Evolutionary conservation across 2,797 vertebrate species (phyloP).

Genomic region (Parauchenoglanis punctatus): DNA sequence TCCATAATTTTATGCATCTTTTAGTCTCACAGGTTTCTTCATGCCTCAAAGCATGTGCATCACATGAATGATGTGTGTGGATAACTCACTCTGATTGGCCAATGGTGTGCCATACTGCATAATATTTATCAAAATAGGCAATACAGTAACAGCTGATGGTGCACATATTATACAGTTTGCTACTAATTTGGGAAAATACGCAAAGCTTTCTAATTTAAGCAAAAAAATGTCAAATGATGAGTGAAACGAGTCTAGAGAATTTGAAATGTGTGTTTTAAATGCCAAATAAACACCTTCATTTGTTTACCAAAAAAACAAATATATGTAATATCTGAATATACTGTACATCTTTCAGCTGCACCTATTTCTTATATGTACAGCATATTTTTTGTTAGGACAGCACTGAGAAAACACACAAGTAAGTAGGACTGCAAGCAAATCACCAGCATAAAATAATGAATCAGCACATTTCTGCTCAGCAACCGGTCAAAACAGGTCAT

Average conservation of each 20-base stretch:
- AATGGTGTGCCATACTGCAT: background rate
- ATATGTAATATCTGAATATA: background rate
- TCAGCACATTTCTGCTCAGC: constrained; percentile 3
- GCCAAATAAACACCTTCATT: background rate
- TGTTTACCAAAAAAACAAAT: background rate
- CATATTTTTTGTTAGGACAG: background rate
- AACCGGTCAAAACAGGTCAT: background rate
- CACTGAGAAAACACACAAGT: background rate
- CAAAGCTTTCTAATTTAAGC: background rate
- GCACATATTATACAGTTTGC: background rate
- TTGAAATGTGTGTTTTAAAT: background rate
- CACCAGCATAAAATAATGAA: background rate
- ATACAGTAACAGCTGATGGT: background rate
- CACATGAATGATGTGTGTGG: background rate
- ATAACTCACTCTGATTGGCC: background rate
- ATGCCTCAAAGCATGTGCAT: no score
- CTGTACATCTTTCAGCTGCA: background rate
- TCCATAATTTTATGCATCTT: background rate
- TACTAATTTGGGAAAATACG: background rate
- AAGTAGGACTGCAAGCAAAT: background rate
- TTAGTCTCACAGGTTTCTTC: background rate
- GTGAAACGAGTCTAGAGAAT: background rate
- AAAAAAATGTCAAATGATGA: background rate
- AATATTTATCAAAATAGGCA: background rate
- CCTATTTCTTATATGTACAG: background rate